Evolutionary conservation across 2,113 vertebrate species (phyloP).

Genomic region (Tamias sibiricus): DNA sequence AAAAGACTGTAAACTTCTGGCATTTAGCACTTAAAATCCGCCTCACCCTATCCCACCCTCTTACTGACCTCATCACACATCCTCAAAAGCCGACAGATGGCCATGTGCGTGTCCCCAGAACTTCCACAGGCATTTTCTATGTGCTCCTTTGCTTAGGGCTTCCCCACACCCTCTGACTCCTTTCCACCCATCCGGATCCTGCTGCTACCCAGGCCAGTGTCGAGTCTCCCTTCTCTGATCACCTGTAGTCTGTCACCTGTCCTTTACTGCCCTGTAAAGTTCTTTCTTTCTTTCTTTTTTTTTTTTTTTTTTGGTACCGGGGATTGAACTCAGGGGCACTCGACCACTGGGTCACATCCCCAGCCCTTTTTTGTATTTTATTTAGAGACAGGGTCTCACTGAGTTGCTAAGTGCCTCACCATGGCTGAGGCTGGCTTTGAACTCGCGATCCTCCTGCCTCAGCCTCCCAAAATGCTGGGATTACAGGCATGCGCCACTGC

Average conservation of each 20-base stretch:
- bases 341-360: too few species aligned
- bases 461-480: too few species aligned
- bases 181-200: background rate
- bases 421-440: too few species aligned
- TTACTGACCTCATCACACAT: background rate
- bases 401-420: too few species aligned
- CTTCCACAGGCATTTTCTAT: background rate
- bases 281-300: background rate
- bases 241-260: background rate
- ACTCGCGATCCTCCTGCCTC: too few species aligned
- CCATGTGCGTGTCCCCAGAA: background rate
- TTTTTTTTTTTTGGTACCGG: too few species aligned
- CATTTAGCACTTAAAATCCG: background rate
- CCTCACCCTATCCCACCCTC: background rate
- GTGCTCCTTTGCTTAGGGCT: background rate
- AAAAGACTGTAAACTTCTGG: background rate
- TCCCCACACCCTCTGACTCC: background rate
- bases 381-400: too few species aligned
- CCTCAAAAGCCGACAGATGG: background rate
- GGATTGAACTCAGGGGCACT: too few species aligned
- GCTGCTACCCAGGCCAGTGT: background rate
- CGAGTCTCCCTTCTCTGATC: background rate
- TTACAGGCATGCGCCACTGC: too few species aligned
- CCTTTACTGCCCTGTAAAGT: background rate
- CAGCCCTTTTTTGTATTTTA: too few species aligned